Conservation (phyloP, 2,888 invertebrate genomes). For the Apomyelois bistriatella region DNA sequence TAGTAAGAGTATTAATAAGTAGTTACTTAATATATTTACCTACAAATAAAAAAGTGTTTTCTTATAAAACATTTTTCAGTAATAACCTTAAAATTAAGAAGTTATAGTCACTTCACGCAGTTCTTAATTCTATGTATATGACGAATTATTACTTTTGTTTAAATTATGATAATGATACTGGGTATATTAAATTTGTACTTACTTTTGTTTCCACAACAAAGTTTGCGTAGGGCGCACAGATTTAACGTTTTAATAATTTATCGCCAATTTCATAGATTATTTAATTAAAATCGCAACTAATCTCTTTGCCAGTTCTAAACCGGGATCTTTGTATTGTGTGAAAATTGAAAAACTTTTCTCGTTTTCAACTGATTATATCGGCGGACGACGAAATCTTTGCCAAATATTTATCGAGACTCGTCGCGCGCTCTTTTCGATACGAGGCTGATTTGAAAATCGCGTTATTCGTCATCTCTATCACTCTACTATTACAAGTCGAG, state of each 20-base stretch:
- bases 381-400: slow-evolving; percentile 55
- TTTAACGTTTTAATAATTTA: slow-evolving; percentile 25
- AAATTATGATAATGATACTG: too few relatives aligned
- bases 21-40: too few relatives aligned
- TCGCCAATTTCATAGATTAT: slow-evolving; percentile 39
- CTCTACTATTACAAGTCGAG: slow-evolving; percentile 9
- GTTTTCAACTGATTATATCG: slow-evolving; percentile 66
- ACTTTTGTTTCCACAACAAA: too few relatives aligned
- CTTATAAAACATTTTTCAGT: too few relatives aligned
- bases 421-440: slow-evolving; percentile 32
- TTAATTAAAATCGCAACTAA: slow-evolving; percentile 58
- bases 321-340: slow-evolving; percentile 54
- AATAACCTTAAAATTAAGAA: too few relatives aligned
- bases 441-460: slow-evolving; percentile 7
- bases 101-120: too few relatives aligned
- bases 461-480: background rate
- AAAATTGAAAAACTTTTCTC: slow-evolving; percentile 75
- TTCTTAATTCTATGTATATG: too few relatives aligned
- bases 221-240: too few relatives aligned
- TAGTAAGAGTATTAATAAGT: too few relatives aligned
- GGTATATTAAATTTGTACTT: too few relatives aligned
- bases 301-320: slow-evolving; percentile 42
- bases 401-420: slow-evolving; percentile 64
- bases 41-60: too few relatives aligned
- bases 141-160: too few relatives aligned